Evolutionary conservation across 2,888 invertebrate genomes (phyloP), one percentile per base, ranked within the genome.

Genomic region (Temnothorax rugatulus): DNA sequence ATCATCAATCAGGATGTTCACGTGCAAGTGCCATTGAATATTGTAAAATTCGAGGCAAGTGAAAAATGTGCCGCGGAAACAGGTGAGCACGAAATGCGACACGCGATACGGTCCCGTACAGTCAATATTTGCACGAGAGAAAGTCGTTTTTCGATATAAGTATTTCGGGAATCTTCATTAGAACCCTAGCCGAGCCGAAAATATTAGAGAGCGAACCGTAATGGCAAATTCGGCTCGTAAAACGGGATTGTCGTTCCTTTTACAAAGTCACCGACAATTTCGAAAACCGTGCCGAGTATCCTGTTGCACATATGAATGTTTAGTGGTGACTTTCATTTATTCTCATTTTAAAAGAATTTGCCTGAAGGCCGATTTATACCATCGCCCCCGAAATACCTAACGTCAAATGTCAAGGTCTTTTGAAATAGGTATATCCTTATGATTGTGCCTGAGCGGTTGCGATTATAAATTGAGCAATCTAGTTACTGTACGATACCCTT

Each of bases 361-460:
- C 8, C 29, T 11, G 68, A 41, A 54, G 77, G 29, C 29, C 11
- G 13, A 13, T 13, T 47, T 15, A 18, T 18, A 38, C 38, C 41
- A 4, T 76, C 76, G 57, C 29, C 59, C 9, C 64, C 66, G 59
- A 89, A 87, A 83, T 83, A 68, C 85, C 87, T 85, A 87, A 85
- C 82, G 84, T 7, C 84, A 90, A 88, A 90, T 90, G 90, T 79
- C 90, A 90, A 90, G 90, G 90, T 59, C 74, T 83, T 77, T 88
- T 57, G 44, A 84, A 84, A 84, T 54, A 86, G 84, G 76, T 71
- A 47, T 82, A 44, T 50, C 18, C 71, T 71, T 61, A 82, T 29
- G 84, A 85, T 71, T 74, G n/a, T 66, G 21, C 54, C 71, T 29
- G 61, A 82, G 41, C 57, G 47, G 7, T 59, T 21, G 69, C 38